A percentile compares a stretch with the other conserved stretches of the same genome.
Evolutionary conservation across 2,113 vertebrate species (phyloP).

Genomic region (Pyrgilauda ruficollis): DNA sequence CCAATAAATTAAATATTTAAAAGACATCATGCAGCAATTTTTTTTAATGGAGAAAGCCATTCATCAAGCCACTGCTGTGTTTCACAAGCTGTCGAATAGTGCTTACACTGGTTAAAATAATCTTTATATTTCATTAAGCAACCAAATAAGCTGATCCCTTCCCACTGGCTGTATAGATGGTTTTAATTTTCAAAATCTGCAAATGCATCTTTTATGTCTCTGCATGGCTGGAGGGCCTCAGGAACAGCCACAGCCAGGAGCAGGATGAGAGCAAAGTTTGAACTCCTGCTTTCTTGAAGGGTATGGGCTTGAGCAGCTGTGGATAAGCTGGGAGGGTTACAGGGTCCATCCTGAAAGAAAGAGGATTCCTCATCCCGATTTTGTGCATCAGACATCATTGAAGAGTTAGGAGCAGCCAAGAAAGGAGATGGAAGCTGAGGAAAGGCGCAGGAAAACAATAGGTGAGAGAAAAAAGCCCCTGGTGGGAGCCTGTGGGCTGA

Average conservation of each 20-base stretch:
- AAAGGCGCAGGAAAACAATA: background rate
- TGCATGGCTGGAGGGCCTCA: constrained; percentile 67
- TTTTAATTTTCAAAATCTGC: constrained; percentile 83
- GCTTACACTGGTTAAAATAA: constrained; percentile 89
- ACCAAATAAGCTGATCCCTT: constrained; percentile 82
- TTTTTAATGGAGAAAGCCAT: constrained; percentile 79
- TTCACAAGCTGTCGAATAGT: constrained; percentile 86
- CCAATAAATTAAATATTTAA: constrained; percentile 85
- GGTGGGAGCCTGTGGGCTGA: rapidly evolving
- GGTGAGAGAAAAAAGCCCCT: background rate
- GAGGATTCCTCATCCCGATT: background rate
- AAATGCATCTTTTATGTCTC: constrained; percentile 83
- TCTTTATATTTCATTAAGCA: constrained; percentile 90
- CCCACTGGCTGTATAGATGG: constrained; percentile 82
- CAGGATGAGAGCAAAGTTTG: constrained; percentile 68
- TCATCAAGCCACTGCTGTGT: constrained; percentile 76
- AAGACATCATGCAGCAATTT: constrained; percentile 80
- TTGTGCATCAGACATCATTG: background rate
- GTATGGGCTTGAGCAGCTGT: background rate
- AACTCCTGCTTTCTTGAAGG: constrained; percentile 55
- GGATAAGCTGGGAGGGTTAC: background rate
- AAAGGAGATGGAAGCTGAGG: background rate
- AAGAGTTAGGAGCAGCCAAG: background rate
- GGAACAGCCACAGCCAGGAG: constrained; percentile 55
- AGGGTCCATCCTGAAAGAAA: background rate